Base-by-base conservation (phyloP, 2,888 invertebrate genomes). In the Drosophila birchii region DNA sequence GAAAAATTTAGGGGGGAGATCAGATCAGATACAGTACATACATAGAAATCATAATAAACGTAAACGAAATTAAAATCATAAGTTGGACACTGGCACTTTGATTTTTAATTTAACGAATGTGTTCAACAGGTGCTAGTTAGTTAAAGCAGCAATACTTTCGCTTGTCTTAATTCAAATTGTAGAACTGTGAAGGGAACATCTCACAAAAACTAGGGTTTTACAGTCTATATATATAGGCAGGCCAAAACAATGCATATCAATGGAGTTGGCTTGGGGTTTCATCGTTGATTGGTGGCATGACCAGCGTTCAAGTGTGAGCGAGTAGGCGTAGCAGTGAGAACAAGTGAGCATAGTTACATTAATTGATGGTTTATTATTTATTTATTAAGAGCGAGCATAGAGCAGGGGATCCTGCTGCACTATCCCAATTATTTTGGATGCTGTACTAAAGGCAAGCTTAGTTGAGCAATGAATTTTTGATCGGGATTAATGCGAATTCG, bases 151-250 rank as follows among this genome's bases (percentile, higher is more conserved):
- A 80, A 72, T 64, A 53, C 57, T 29, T 66, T 59, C 56, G 38
- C 54, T 69, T 68, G 76, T 79, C 76, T 75, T 77, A 67, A 68
- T 71, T 77, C 76, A 77, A 77, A 82, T 81, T 90, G 90, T 69
- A 91, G 95, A 96, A 96, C 96, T 96, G 96, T 96, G 96, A 96
- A 96, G 96, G 96, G 96, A 86, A 89, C 89, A 81, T 95, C 95
- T 95, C 95, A 95, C 95, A 90, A 90, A 81, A 76, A 76, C 80
- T 80, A 78, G 76, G 80, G 70, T 82, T 78, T 49, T 76, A 63
- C 69, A 62, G 47, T 78, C 58, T 80, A 45, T 67, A 64, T 67
- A 64, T 59, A 66, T 60, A 36, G 53, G 54, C 68, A 45, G 58
- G 43, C 44, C 47, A 49, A 32, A 38, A 47, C 36, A 38, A 69